Base-by-base conservation (phyloP, 2,797 vertebrate species). In the Cossypha niveicapilla region DNA sequence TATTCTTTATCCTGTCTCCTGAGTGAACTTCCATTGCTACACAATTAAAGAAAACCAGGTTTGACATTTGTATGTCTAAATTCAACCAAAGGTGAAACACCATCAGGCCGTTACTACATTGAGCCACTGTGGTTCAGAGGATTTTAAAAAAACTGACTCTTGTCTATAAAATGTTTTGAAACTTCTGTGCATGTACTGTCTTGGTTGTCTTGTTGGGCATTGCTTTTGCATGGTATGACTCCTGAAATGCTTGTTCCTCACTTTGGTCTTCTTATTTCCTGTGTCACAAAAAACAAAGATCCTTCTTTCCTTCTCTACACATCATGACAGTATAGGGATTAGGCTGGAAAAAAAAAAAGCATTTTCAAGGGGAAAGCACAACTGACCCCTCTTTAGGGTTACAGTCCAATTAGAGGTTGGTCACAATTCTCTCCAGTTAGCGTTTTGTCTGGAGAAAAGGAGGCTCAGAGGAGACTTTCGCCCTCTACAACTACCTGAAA, bases 21-120 rank as follows among this genome's bases (percentile, higher is more conserved):
- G 78, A 95, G 88, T 92, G 93, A 97, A 96, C 73, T 95, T 97
- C 84, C 93, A 88, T 95, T 90, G 73, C 84, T 94, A 94, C 62
- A 24, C 74, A 89, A 96, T 93, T 94, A 96, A 96, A 97, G 95
- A 96, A 96, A 96, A 92, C 56, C 79, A 92, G 92, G 89, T 82
- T 70, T 86, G 94, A 97, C 80, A 67, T 93, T 92, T 85, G 77
- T 42, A 77, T 92, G 95, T 95, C 89, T 86, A 96, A 95, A 95
- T 24, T 14, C 39, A 44, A 37, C 67, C 34, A 71, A 84, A 82
- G 18, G 56, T 24, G 34, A 81, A 95, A 62, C 48, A 91, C 34
- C n/a, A 53, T 63, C 37, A 50, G 48, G 39, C 39, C 62, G 30
- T 90, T 89, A 82, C 68, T 92, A 45, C 48, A 82, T 39, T 32